Base-by-base conservation (phyloP, 2,888 invertebrate species). In the Mamestra brassicae region DNA sequence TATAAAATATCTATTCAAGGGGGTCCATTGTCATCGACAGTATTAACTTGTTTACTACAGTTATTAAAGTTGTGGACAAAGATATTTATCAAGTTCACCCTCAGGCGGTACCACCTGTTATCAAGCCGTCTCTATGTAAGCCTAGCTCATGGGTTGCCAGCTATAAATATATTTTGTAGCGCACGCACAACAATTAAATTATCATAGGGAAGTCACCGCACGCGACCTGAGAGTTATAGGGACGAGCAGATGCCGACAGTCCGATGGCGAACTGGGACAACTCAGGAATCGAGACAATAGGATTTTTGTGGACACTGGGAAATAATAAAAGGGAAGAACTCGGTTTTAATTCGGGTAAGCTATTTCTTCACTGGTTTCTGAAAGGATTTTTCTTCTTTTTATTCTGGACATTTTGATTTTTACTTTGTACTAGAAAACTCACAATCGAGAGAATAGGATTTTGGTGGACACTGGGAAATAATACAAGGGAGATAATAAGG, bases 171-270 rank as follows among this genome's bases (percentile, higher is more conserved):
- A 91, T 90, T 89, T 90, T 87, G 89, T 90, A 91, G 89, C 84
- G 92, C 93, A 95, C 95, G 95, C 95, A 95, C 94, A 92, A 95
- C 95, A 95, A 95, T 96, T 95, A 96, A 95, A 96, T 95, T 95
- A 95, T 95, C 95, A 95, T 95, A 94, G 95, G 91, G 93, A 93
- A 95, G 94, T 95, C 94, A 91, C 92, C 92, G 95, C 95, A 95
- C 95, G 95, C 95, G 95, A 93, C 92, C 89, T 80, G 74, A 92
- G 94, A 95, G 90, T 95, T 95, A 95, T 95, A 90, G 91, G 91
- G 92, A 92, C 89, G 90, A 90, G 88, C 78, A 72, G 78, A 76
- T 79, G 68, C 76, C 78, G 80, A 85, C 64, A 54, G 65, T 50
- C 26, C 1, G n/a, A 13, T 0, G 66, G 64, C 4, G 68, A 87